These are phyloP conservation scores for Ochropacha duplaris DNA, from an alignment of 2,888 invertebrate species.

Conservation along the genomic window DNA sequence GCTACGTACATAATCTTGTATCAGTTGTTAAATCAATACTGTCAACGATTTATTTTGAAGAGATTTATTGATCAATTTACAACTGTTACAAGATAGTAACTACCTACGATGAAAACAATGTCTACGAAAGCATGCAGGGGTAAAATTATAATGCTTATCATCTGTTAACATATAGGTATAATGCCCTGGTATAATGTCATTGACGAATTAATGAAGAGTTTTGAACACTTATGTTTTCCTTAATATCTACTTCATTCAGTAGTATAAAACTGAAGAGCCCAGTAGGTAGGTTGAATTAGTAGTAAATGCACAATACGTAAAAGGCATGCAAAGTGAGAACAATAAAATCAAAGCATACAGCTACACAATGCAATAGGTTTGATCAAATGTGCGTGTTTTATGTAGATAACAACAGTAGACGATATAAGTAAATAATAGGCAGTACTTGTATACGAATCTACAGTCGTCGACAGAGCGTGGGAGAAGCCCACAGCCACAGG, in stretches of 20 bases:
- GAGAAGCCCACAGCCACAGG: conserved; percentile 81
- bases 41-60: not conserved
- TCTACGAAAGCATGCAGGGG: conserved; percentile 41
- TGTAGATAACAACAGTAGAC: conserved; percentile 19
- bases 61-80: conserved; percentile 14
- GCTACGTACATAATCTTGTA: conserved; percentile 25
- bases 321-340: conserved; percentile 33
- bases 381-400: not conserved
- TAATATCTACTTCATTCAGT: not conserved
- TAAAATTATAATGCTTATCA: conserved; percentile 7
- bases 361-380: not conserved
- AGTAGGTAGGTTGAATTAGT: not conserved
- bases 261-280: not conserved
- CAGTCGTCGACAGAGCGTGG: conserved; percentile 71
- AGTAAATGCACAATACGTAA: not conserved
- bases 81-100: conserved; percentile 34
- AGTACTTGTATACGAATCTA: conserved; percentile 51
- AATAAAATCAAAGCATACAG: not conserved
- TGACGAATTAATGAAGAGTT: conserved; percentile 6
- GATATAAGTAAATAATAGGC: conserved; percentile 25
- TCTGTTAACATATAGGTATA: too few species aligned
- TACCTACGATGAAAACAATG: conserved; percentile 23
- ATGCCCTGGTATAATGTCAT: too few species aligned
- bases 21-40: conserved; percentile 7
- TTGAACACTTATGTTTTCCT: conserved; percentile 4